Base-by-base conservation (phyloP, 2,888 invertebrate genomes). In the Chrysolina haemoptera region DNA sequence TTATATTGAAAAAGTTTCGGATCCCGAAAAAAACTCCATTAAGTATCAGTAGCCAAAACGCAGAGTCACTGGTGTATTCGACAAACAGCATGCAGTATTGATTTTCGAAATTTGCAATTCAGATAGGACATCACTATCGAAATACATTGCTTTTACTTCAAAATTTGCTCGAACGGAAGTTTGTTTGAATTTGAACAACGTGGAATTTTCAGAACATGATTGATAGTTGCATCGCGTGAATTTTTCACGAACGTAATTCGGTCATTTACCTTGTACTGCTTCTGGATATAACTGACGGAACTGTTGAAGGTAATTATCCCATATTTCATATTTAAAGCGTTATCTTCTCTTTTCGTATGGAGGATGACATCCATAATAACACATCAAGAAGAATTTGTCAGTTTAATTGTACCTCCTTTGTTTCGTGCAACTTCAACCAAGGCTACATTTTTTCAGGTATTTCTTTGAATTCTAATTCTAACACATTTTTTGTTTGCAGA, bases 81-180 rank as follows among this genome's bases (percentile, higher is more conserved):
- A 6, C 20, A 20, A 11, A 20, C 11, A 53, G 20, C 53, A 53
- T 53, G 18, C 50, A 9, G 50, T 53, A 53, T 53, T 20, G 53
- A 53, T 53, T 53, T 53, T 53, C 1, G 18, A 20, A 53, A 53
- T 53, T 53, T 53, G 53, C 53, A 53, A 20, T 53, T 18, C 20
- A 53, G 20, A 53, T 53, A 53, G 20, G 20, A 53, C 53, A 53
- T 20, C 20, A 53, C 53, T 18, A 11, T 20, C 53, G 20, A 18
- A 53, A 53, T 53, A 53, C 20, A 53, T 53, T 20, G 53, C 20
- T 53, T 18, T 20, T 53, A 12, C 18, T 53, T 53, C 20, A 18
- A 18, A 53, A 18, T 48, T 48, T 48, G 11, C 50, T 18, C 18
- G 50, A 53, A 53, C 50, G 50, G 50, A 9, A 9, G 50, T 53